Evolutionary conservation across 2,113 vertebrate species (phyloP).

Genomic region (Neomonachus schauinslandi): DNA sequence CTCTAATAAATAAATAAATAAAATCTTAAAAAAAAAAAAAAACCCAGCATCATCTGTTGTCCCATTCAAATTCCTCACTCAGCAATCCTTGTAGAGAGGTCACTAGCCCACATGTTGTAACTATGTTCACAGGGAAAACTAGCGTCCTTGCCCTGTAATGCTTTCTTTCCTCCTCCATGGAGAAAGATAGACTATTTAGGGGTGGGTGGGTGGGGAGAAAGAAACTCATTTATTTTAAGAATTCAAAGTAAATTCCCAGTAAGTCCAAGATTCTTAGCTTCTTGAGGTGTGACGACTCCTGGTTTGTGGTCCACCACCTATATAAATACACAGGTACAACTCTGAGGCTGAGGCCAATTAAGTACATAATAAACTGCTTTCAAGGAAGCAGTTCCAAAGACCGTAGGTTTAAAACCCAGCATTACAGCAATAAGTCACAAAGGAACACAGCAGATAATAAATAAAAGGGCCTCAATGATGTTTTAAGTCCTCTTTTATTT

Average conservation of each 20-base stretch:
- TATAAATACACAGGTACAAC: background rate
- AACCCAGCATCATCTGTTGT: background rate
- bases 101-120: background rate
- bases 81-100: background rate
- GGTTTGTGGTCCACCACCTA: background rate
- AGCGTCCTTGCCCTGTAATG: background rate
- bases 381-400: background rate
- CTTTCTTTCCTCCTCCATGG: background rate
- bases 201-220: background rate
- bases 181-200: background rate
- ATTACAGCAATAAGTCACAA: background rate
- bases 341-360: background rate
- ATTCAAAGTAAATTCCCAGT: background rate
- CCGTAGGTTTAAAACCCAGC: background rate
- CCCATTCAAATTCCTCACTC: background rate
- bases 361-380: background rate
- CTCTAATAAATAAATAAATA: background rate
- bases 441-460: background rate
- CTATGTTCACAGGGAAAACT: background rate
- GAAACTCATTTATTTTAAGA: slow-evolving; percentile 4
- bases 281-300: background rate
- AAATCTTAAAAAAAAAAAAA: background rate
- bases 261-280: background rate
- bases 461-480: background rate
- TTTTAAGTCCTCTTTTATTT: background rate